Percentiles rank a stretch among this genome's conserved stretches.
Conservation (phyloP, 64 coral and sea anemone species). For the Dendronephthya gigantea region DNA sequence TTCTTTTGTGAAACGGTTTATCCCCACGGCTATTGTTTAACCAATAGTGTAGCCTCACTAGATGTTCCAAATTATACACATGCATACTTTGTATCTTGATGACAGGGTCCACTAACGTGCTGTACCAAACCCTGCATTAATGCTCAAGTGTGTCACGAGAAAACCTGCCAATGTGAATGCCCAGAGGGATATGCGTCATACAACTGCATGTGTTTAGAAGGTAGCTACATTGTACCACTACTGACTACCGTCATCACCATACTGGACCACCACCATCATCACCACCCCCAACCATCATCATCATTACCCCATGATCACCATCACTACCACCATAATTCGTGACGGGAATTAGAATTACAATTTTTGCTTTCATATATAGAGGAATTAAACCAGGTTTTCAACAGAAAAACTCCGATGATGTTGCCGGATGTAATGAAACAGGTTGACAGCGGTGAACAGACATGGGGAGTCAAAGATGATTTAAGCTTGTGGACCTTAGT, state of each 20-base stretch:
- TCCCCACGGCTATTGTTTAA: too few species aligned
- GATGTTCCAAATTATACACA: too few species aligned
- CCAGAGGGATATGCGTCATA: background rate
- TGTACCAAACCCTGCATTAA: background rate
- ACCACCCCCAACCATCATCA: too few species aligned
- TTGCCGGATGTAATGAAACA: background rate
- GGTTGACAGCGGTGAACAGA: background rate
- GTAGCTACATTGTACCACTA: background rate
- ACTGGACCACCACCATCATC: too few species aligned
- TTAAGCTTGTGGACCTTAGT: background rate
- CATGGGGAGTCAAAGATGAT: background rate
- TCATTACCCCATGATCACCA: too few species aligned
- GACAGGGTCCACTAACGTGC: background rate
- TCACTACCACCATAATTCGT: too few species aligned
- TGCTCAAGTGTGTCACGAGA: background rate
- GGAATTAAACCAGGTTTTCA: background rate
- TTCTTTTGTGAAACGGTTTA: too few species aligned
- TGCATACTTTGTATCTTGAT: too few species aligned
- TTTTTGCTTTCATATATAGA: background rate
- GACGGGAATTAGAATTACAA: too few species aligned
- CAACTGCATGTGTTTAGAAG: background rate
- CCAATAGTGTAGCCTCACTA: too few species aligned
- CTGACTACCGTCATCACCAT: too few species aligned
- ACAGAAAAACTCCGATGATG: background rate
- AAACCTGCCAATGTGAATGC: background rate